Percentiles rank a stretch among this genome's conserved stretches.
Evolutionary conservation across 2,888 invertebrate species (phyloP).

Genomic region (Diloba caeruleocephala): DNA sequence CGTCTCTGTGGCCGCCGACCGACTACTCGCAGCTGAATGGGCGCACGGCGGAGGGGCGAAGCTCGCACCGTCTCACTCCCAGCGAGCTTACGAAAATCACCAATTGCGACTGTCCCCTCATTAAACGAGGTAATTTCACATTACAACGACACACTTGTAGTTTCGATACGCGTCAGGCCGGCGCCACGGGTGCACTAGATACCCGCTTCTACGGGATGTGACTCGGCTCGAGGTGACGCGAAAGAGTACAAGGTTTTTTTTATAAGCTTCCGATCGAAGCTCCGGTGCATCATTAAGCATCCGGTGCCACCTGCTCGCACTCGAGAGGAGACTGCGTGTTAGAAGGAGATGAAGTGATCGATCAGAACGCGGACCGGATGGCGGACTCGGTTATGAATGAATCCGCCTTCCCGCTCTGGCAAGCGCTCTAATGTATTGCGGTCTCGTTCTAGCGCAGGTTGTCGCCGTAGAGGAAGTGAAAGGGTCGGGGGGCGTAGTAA

Average conservation of each 20-base stretch:
- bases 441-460: constrained; percentile 83
- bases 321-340: constrained; percentile 79
- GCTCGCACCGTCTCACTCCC: constrained; percentile 82
- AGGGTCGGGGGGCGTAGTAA: constrained; percentile 88
- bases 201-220: constrained; percentile 51
- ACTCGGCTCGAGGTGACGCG: constrained; percentile 62
- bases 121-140: constrained; percentile 67
- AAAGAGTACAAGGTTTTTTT: constrained; percentile 75
- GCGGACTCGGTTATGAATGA: constrained; percentile 89
- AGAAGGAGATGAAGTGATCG: constrained; percentile 88
- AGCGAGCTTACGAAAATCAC: constrained; percentile 85
- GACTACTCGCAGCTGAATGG: constrained; percentile 84
- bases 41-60: constrained; percentile 87
- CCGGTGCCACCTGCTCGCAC: constrained; percentile 88
- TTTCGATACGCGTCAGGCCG: constrained; percentile 52
- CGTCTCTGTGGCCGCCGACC: constrained; percentile 85
- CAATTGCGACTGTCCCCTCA: constrained; percentile 82
- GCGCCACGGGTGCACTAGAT: constrained; percentile 53
- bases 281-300: constrained; percentile 77
- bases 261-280: constrained; percentile 82
- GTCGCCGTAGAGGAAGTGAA: constrained; percentile 88
- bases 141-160: constrained; percentile 64
- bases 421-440: constrained; percentile 60
- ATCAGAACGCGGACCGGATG: constrained; percentile 87
- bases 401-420: constrained; percentile 80